Base-by-base conservation (phyloP, 2,888 invertebrate species). In the Cotesia congregata region DNA sequence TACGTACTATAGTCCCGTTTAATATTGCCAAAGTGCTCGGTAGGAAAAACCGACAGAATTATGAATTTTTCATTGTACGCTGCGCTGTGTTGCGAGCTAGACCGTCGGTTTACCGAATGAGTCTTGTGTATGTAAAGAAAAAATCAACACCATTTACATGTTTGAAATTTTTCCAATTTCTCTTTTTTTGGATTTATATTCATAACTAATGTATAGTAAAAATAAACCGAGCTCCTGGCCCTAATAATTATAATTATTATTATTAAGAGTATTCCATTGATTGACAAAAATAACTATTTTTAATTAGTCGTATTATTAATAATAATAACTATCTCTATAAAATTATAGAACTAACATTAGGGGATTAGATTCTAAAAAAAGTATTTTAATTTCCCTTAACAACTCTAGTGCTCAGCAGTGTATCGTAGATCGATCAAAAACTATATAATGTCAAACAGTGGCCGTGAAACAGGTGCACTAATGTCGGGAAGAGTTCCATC, bases 1-100 rank as follows among this genome's bases (percentile, higher is more conserved):
- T n/a, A n/a, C 70, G 64, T 20, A 82, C 77, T 80, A 82, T 80
- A 82, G 82, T 83, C 82, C 83, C 83, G 84, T 87, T 87, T 87
- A 87, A 87, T 88, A 87, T 88, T 85, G 83, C 85, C 84, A 87
- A 88, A 87, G 87, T 87, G 86, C 88, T 87, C 82, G 80, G 83
- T 72, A 62, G 62, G 83, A 83, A 85, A 87, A 87, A 85, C 83
- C 83, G 83, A 83, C 85, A 84, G 85, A 86, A 86, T 87, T 86
- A 87, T 86, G 84, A 87, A 87, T 87, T 85, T 78, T 78, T 72
- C 77, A 78, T 78, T 78, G 80, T 78, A 76, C 62, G 12, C 12
- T 12, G 12, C 61, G 68, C 82, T 77, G 77, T 75, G 78, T 72
- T 77, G 76, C 77, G 79, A 78, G 76, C 77, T 79, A 78, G 77